Evolutionary conservation across 2,888 invertebrate genomes (phyloP).

Genomic region (Drosophila robusta): DNA sequence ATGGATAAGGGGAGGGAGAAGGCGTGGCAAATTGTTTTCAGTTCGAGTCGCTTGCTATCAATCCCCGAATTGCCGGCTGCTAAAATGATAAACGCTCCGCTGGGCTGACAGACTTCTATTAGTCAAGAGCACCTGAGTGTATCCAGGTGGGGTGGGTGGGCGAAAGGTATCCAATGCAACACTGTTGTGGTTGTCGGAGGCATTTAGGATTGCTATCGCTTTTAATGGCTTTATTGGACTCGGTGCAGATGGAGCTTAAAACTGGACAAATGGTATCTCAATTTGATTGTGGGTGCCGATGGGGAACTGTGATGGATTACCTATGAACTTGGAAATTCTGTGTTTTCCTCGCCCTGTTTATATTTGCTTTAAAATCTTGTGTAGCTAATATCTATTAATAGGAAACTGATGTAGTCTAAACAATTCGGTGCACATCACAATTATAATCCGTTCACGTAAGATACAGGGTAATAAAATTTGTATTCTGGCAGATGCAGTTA

Average conservation of each 20-base stretch:
- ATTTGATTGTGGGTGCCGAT: slow-evolving; percentile 27
- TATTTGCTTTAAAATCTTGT: not conserved
- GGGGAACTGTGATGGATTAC: not conserved
- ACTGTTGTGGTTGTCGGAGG: slow-evolving; percentile 20
- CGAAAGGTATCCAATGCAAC: slow-evolving; percentile 8
- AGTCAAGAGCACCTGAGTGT: slow-evolving; percentile 22
- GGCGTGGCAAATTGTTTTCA: slow-evolving; percentile 63
- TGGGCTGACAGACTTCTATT: slow-evolving; percentile 35
- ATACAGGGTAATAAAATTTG: not conserved
- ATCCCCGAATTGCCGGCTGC: slow-evolving; percentile 66
- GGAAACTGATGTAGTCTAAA: slow-evolving; percentile 7
- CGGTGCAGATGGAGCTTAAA: not conserved
- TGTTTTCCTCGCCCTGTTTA: not conserved
- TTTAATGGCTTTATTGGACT: slow-evolving; percentile 10
- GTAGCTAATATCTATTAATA: not conserved
- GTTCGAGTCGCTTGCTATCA: slow-evolving; percentile 66
- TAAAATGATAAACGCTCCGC: slow-evolving; percentile 70
- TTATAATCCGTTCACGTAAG: not conserved
- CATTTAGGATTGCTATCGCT: slow-evolving; percentile 5
- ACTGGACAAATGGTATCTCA: slow-evolving; percentile 3
- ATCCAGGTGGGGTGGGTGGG: not conserved
- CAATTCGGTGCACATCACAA: slow-evolving; percentile 1
- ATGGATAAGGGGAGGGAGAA: not conserved
- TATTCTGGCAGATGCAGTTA: not conserved
- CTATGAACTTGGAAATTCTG: not conserved